phyloP scores from a whole-genome alignment of 92 coral and sea anemone genomes.

The Phenganax stokvisi region DNA sequence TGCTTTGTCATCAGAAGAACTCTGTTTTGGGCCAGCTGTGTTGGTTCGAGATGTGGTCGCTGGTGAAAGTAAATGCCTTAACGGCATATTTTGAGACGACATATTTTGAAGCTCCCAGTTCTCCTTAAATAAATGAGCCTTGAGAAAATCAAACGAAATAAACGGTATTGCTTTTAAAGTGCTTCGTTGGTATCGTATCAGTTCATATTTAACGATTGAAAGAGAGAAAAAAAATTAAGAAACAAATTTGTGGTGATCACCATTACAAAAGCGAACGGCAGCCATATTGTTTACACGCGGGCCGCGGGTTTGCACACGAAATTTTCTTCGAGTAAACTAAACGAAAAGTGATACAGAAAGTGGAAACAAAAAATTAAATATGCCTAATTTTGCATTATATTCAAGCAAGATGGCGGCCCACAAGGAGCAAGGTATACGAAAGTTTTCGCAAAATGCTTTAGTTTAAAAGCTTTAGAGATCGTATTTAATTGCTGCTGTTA shows the following conservation, averaged over 20 bases:
- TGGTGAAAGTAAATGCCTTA: constrained; percentile 14
- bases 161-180: not conserved
- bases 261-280: not conserved
- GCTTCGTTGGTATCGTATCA: not conserved
- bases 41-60: not conserved
- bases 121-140: not conserved
- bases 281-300: constrained; percentile 10
- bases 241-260: not conserved
- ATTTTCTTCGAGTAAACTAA: not conserved
- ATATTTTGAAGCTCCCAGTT: not conserved
- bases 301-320: constrained; percentile 6
- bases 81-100: constrained; percentile 25
- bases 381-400: not conserved
- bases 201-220: not conserved
- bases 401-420: constrained; percentile 28
- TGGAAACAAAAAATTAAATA: not conserved
- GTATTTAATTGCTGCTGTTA: not conserved
- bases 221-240: not conserved
- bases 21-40: not conserved
- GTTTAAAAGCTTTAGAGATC: not conserved
- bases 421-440: constrained; percentile 2
- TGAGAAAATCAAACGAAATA: not conserved
- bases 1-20: not conserved
- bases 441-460: not conserved
- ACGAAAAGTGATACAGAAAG: not conserved